Percentiles rank a stretch among this genome's conserved stretches.
Conservation (phyloP, 2,113 vertebrate species). For the Butorides virescens region DNA sequence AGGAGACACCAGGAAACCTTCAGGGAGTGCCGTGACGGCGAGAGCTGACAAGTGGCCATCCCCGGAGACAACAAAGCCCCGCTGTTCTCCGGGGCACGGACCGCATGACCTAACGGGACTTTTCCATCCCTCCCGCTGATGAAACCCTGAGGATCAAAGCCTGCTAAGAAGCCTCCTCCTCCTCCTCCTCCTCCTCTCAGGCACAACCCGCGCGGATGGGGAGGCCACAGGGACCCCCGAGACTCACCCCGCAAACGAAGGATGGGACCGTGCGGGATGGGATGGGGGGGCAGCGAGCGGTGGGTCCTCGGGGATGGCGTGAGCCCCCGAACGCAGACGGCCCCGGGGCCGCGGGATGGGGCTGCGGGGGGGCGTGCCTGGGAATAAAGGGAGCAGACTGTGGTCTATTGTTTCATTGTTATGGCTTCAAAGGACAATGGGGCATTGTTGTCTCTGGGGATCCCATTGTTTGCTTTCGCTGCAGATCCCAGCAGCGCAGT, state of each 20-base stretch:
- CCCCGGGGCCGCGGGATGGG: neutral
- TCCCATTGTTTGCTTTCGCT: conserved; percentile 52
- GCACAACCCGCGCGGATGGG: neutral
- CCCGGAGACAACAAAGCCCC: conserved; percentile 40
- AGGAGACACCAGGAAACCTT: neutral
- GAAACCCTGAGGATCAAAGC: neutral
- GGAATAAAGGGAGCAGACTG: conserved; percentile 25
- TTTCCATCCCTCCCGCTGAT: neutral
- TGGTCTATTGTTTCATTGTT: conserved; percentile 51
- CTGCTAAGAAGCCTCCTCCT: neutral
- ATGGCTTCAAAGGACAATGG: conserved; percentile 63
- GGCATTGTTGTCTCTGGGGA: conserved; percentile 59
- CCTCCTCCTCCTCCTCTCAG: neutral
- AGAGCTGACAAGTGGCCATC: conserved; percentile 32
- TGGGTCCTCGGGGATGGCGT: neutral
- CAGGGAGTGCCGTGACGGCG: neutral
- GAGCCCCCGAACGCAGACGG: neutral
- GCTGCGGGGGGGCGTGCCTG: neutral
- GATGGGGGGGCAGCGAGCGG: neutral
- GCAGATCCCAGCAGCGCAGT: conserved; percentile 3
- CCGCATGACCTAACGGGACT: neutral
- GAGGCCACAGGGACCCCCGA: neutral
- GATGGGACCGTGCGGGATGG: neutral
- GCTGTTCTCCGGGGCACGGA: conserved; percentile 10
- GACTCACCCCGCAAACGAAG: neutral